phyloP scores from a whole-genome alignment of 37 sponge, comb jelly and placozoan species.

The Aplysina aerophoba region DNA sequence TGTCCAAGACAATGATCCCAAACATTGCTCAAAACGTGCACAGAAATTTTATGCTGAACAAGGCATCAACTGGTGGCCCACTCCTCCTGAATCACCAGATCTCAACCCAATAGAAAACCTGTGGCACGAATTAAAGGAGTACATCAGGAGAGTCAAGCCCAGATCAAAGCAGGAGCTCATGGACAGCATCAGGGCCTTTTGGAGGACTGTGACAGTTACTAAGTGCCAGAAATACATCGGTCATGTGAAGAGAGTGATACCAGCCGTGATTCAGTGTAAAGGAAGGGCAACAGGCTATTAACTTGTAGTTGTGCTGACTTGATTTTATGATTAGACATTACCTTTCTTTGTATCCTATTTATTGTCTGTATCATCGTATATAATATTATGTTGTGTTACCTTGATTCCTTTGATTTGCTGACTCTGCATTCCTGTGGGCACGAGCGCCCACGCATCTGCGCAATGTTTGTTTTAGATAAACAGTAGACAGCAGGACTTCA shows the following conservation, averaged over 20 bases:
- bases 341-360: constrained; percentile 2
- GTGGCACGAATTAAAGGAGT: constrained; percentile 36
- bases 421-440: too few relatives aligned
- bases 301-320: constrained; percentile 1
- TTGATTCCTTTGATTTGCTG: not conserved
- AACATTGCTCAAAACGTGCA: constrained; percentile 15
- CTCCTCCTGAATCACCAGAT: constrained; percentile 29
- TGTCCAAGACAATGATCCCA: constrained; percentile 32
- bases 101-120: constrained; percentile 29
- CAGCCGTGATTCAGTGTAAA: constrained; percentile 10
- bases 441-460: too few relatives aligned
- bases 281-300: constrained; percentile 31
- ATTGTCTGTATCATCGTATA: too few relatives aligned
- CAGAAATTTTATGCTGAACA: not conserved
- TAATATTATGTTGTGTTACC: not conserved
- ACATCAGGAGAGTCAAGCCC: constrained; percentile 30
- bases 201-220: constrained; percentile 29
- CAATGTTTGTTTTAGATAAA: too few relatives aligned
- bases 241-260: constrained; percentile 19
- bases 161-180: constrained; percentile 29
- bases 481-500: too few relatives aligned
- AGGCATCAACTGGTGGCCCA: constrained; percentile 26
- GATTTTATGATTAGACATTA: not conserved
- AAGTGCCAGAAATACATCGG: constrained; percentile 33
- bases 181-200: constrained; percentile 34